Evolutionary conservation across 1,140 invertebrate species (phyloP).

Genomic region (Trinorchestia longiramus): DNA sequence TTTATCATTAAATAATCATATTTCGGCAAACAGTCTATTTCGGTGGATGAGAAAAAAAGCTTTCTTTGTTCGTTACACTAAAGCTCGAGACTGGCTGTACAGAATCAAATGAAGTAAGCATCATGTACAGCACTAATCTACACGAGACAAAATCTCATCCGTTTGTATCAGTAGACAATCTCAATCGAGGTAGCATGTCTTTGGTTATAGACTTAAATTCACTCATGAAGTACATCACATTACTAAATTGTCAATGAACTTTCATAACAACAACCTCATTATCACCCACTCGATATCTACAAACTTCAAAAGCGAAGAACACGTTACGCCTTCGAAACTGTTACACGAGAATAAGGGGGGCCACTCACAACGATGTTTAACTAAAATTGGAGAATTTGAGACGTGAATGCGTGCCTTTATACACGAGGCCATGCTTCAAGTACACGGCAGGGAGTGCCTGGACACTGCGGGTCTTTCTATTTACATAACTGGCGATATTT

Average conservation of each 20-base stretch:
- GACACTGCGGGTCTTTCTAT: not conserved
- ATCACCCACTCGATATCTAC: not conserved
- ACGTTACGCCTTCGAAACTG: not conserved
- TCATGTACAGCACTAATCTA: not conserved
- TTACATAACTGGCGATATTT: not conserved
- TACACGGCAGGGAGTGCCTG: not conserved
- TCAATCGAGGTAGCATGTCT: not conserved
- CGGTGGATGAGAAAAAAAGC: not conserved
- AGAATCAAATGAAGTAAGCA: not conserved
- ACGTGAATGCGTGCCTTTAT: not conserved
- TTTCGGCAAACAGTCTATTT: not conserved
- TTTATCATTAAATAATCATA: not conserved
- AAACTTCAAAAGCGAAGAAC: not conserved
- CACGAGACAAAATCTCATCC: not conserved
- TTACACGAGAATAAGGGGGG: not conserved
- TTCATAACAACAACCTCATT: not conserved
- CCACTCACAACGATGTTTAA: not conserved
- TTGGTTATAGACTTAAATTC: not conserved
- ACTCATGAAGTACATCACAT: not conserved
- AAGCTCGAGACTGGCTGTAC: not conserved
- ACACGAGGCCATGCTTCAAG: not conserved
- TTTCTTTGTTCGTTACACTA: not conserved
- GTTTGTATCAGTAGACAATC: not conserved
- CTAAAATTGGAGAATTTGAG: not conserved
- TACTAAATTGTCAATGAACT: not conserved